Percentiles rank a stretch among this genome's conserved stretches.
Conservation (phyloP, 2,113 vertebrate species). For the Ammospiza nelsoni region DNA sequence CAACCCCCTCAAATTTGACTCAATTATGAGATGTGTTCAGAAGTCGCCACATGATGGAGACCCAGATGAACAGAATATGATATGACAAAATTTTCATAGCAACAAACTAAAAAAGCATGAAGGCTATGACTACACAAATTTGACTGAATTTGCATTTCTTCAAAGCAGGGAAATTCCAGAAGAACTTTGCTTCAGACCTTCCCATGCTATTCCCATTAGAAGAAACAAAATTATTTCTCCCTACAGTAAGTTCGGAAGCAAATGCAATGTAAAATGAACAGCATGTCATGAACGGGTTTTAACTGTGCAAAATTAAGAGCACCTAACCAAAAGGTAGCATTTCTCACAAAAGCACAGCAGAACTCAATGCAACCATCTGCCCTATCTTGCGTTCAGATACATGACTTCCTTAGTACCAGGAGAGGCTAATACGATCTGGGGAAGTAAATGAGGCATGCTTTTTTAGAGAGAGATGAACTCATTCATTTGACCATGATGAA, state of each 20-base stretch:
- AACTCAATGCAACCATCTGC: not conserved
- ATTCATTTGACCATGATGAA: not conserved
- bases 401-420: not conserved
- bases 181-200: not conserved
- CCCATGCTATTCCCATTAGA: not conserved
- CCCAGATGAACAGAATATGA: not conserved
- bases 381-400: not conserved
- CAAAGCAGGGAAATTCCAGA: not conserved
- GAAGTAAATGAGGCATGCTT: not conserved
- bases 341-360: not conserved
- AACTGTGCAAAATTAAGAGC: not conserved
- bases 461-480: not conserved
- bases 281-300: not conserved
- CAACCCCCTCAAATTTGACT: not conserved
- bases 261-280: not conserved
- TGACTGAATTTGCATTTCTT: not conserved
- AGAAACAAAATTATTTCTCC: not conserved
- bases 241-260: not conserved
- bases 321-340: not conserved
- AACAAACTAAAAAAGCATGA: not conserved
- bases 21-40: not conserved
- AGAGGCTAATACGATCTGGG: not conserved
- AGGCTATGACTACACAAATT: not conserved
- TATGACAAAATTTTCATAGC: not conserved
- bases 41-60: not conserved